Evolutionary conservation across 2,113 vertebrate genomes (phyloP), one percentile per base, ranked within the genome.

Genomic region (Enhydra lutris): DNA sequence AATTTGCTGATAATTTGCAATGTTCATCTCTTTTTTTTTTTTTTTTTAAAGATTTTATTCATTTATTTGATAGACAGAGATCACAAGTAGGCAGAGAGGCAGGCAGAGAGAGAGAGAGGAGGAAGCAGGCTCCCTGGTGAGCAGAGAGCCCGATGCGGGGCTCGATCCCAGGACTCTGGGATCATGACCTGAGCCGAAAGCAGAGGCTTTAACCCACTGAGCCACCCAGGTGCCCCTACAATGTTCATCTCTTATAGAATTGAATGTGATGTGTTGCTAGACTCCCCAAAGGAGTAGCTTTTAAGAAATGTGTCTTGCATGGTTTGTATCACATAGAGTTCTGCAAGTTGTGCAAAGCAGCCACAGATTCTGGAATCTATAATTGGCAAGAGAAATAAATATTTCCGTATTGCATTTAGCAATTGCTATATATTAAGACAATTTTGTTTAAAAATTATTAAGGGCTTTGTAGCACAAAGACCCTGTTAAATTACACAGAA

Each of bases 371-470:
- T 89, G 59, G 50, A 95, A 95, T 97, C 39, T 97, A 96, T 42
- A 61, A 21, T 59, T 97, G 89, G 76, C 95, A 88, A 78, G 59
- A 97, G 82, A 98, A 97, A 97, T 86, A 98, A 97, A 97, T 95
- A 91, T 80, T 86, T 96, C 97, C 20, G 34, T 96, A 96, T 97
- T 98, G 82, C 96, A 98, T 98, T 98, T 98, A 97, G 91, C 93
- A 97, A 97, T 98, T 97, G 74, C 74, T 95, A 63, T 96, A 90
- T 96, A 97, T 96, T 97, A 97, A 97, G 90, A 81, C 20, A 92
- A 42, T 95, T 79, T 89, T 98, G 92, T 95, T 98, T 94, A 90
- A 98, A 97, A 98, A 97, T 97, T 97, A 88, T 97, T 97, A 92
- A 98, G 89, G 36, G 81, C 39, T 96, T 96, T 97, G 39, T 97